A percentile compares a stretch with the other conserved stretches of the same genome.
Evolutionary conservation across 2,797 vertebrate species (phyloP).

Genomic region (Toxotes lorentzi): DNA sequence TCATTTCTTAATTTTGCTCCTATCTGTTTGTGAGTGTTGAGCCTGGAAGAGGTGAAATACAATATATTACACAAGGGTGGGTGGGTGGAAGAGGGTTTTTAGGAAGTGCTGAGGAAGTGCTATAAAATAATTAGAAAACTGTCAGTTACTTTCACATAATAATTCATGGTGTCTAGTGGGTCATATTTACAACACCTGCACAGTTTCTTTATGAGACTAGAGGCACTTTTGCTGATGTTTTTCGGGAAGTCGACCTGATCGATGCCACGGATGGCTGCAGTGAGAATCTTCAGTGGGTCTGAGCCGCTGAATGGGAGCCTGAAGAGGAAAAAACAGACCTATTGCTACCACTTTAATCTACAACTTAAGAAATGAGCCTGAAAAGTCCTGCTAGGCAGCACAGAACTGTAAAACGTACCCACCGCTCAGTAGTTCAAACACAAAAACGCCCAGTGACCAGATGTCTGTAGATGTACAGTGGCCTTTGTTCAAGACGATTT

Average conservation of each 20-base stretch:
- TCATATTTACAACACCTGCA: conserved; percentile 80
- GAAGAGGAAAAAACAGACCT: conserved; percentile 28
- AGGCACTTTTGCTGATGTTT: conserved; percentile 79
- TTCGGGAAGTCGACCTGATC: conserved; percentile 84
- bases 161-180: conserved; percentile 11
- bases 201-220: conserved; percentile 83
- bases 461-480: conserved; percentile 79
- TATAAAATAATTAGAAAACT: conserved; percentile 28
- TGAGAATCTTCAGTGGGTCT: conserved; percentile 78
- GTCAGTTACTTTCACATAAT: conserved; percentile 2
- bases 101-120: conserved; percentile 9
- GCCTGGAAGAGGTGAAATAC: neutral
- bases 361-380: conserved; percentile 9
- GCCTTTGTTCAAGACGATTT: conserved; percentile 85
- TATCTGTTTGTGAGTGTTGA: neutral
- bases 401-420: conserved; percentile 67
- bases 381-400: conserved; percentile 1
- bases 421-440: conserved; percentile 85
- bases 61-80: neutral
- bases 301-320: conserved; percentile 82
- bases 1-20: conserved; percentile 20
- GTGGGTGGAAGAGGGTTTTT: neutral
- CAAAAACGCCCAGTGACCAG: conserved; percentile 86
- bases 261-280: conserved; percentile 78
- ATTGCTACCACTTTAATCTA: conserved; percentile 10